Evolutionary conservation across 2,797 vertebrate species (phyloP), one percentile per base, ranked within the genome.

Genomic region (Todus mexicanus): DNA sequence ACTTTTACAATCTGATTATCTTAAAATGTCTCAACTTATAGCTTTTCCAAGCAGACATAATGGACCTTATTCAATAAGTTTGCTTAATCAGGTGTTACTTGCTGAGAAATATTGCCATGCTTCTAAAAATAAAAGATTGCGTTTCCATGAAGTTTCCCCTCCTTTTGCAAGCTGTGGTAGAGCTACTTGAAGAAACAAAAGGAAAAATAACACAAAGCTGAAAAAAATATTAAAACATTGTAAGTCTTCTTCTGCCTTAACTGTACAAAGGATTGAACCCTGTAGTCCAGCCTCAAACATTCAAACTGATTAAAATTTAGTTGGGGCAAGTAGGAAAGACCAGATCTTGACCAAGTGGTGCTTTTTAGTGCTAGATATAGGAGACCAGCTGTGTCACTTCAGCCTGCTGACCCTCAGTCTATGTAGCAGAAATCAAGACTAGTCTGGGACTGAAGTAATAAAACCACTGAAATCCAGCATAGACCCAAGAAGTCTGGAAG

Each of bases 51-150:
- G 87, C 69, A 93, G 90, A 60, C 70, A 89, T 86, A 97, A 95
- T 93, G 82, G 91, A 94, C 82, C 60, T 95, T 94, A 95, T 96
- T 97, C 91, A 96, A 94, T 95, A 94, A 94, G 57, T 89, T 96
- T 92, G 93, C 90, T 96, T 96, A 96, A 96, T 92, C 91, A 95
- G 51, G 72, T 94, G 61, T 90, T 96, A 79, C 69, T 69, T 92
- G 37, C 15, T 51, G 61, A 93, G 70, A 96, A 95, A 93, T 85
- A 96, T 95, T 75, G 45, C 54, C 23, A 21, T 92, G 84, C 54
- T 89, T 89, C 73, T 91, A 81, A 94, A 96, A 94, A 89, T 37
- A 93, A 90, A 91, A 73, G 8, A 68, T 75, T 68, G 40, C 14
- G 4, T 69, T 93, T 89, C 69, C 48, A 10, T 42, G 56, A 59